Evolutionary conservation across 2,888 invertebrate species (phyloP).

Genomic region (Dolomedes plantarius): DNA sequence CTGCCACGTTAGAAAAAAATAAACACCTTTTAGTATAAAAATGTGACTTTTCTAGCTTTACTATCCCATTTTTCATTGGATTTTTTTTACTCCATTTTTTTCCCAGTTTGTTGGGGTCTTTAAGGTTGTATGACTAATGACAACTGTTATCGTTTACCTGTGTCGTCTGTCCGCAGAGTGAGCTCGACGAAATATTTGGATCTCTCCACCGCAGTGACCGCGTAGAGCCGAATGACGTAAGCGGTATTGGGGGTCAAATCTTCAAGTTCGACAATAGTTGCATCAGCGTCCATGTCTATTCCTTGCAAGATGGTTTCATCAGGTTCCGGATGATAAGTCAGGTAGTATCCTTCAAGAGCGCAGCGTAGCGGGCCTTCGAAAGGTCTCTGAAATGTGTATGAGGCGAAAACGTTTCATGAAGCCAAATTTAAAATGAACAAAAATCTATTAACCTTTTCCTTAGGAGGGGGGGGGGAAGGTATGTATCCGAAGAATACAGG

Average conservation of each 20-base stretch:
- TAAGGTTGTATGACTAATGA: too few relatives aligned
- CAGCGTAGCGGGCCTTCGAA: constrained; percentile 30
- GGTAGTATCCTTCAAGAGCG: constrained; percentile 17
- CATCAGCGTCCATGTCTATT: constrained; percentile 1
- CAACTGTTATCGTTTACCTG: constrained; percentile 36
- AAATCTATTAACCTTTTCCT: too few relatives aligned
- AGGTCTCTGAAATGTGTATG: constrained; percentile 34
- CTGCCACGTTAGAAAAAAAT: too few relatives aligned
- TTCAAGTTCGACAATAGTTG: neutral
- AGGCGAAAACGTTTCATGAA: too few relatives aligned
- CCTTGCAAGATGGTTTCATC: constrained; percentile 5
- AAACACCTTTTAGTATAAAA: too few relatives aligned
- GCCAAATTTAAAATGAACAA: too few relatives aligned
- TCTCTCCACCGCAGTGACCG: constrained; percentile 35
- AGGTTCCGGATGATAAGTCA: constrained; percentile 49
- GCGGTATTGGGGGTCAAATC: constrained; percentile 40
- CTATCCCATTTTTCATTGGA: too few relatives aligned
- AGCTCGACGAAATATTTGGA: constrained; percentile 42
- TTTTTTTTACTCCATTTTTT: too few relatives aligned
- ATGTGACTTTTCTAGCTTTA: too few relatives aligned
- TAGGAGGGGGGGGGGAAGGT: too few relatives aligned
- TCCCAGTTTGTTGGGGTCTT: too few relatives aligned
- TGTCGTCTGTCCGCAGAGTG: constrained; percentile 43
- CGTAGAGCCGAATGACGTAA: constrained; percentile 45
- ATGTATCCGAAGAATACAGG: too few relatives aligned